These are phyloP conservation scores for Chromobotia macracanthus DNA, from an alignment of 2,797 vertebrate genomes.

Conservation along the genomic window DNA sequence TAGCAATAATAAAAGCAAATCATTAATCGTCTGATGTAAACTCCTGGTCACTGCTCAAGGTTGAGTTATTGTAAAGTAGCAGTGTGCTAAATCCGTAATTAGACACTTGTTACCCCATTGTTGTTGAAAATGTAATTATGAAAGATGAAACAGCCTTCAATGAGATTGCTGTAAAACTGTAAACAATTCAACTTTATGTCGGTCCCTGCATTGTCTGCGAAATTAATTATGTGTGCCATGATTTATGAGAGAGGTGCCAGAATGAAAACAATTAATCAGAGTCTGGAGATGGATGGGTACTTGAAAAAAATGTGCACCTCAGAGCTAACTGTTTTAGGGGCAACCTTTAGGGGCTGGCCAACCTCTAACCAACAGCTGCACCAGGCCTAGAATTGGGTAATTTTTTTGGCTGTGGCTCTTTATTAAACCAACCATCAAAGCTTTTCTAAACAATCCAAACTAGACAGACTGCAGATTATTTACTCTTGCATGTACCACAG, in stretches of 20 bases:
- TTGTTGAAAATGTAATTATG: constrained; percentile 99
- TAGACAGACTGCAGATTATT: neutral
- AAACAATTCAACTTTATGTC: constrained; percentile 99
- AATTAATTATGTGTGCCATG: constrained; percentile 99
- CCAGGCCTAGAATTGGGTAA: constrained; percentile 68
- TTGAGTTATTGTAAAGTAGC: constrained; percentile 76
- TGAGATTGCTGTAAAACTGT: constrained; percentile 99
- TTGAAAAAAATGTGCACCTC: constrained; percentile 93
- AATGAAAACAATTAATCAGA: constrained; percentile 97
- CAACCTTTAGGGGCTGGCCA: constrained; percentile 54
- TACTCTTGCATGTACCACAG: constrained; percentile 4
- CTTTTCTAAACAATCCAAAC: constrained; percentile 36
- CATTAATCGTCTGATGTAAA: constrained; percentile 63
- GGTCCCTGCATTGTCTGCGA: constrained; percentile 92
- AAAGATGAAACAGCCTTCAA: constrained; percentile 99
- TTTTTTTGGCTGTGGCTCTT: constrained; percentile 66
- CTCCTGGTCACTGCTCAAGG: constrained; percentile 62
- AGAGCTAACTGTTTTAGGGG: constrained; percentile 93
- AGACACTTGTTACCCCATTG: constrained; percentile 86
- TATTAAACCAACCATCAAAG: constrained; percentile 57
- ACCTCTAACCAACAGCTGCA: constrained; percentile 79
- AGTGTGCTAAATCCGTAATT: constrained; percentile 88
- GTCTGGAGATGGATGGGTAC: constrained; percentile 98
- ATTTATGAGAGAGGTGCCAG: constrained; percentile 98
- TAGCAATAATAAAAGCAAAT: constrained; percentile 68